Percentiles rank a stretch among this genome's conserved stretches.
Conservation (phyloP, 2,113 vertebrate species). For the Ailurus styani region DNA sequence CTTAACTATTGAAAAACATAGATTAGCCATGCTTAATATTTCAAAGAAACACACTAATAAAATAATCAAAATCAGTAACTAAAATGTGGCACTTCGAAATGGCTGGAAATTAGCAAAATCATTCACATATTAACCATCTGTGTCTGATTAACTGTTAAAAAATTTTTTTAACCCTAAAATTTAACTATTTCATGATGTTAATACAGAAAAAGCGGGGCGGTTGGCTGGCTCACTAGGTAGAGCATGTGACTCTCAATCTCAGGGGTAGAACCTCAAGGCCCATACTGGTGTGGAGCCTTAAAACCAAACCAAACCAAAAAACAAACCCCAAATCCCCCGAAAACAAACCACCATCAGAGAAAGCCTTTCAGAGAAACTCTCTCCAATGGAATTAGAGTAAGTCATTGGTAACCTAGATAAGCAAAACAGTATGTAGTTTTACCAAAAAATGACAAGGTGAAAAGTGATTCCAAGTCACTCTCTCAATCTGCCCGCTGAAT, state of each 20-base stretch:
- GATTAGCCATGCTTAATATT: background rate
- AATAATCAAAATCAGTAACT: background rate
- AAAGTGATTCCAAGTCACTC: slow-evolving; percentile 95
- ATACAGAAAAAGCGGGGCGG: background rate
- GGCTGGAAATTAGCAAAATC: background rate
- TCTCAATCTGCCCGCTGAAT: slow-evolving; percentile 96
- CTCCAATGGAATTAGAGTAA: background rate
- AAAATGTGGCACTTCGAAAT: background rate
- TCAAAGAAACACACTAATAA: background rate
- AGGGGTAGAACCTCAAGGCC: background rate
- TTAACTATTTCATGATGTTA: background rate
- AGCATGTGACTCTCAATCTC: background rate
- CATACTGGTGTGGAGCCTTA: background rate
- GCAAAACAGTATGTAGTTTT: slow-evolving; percentile 37
- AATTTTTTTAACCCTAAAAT: background rate
- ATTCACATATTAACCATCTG: background rate
- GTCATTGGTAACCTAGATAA: background rate
- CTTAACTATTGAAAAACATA: background rate
- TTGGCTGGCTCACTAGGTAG: background rate
- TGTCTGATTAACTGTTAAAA: background rate
- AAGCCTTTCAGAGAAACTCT: background rate
- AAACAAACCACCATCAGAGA: background rate
- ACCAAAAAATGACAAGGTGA: slow-evolving; percentile 96
- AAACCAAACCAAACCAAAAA: background rate
- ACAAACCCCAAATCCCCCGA: background rate